These are phyloP conservation scores for Umimayanthus kanabou DNA, from an alignment of 92 coral and sea anemone species.

Conservation along the genomic window DNA sequence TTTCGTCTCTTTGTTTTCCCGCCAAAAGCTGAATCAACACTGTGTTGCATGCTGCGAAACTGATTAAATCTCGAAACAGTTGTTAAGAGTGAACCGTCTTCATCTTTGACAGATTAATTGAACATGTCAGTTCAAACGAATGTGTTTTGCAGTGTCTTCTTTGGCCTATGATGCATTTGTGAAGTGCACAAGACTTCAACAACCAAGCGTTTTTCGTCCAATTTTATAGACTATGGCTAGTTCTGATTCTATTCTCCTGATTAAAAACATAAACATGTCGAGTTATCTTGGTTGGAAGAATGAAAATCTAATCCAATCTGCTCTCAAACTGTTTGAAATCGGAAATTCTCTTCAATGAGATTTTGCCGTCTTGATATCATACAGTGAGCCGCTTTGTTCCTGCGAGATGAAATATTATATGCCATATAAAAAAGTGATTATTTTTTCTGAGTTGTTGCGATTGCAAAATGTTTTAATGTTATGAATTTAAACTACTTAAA, in stretches of 20 bases:
- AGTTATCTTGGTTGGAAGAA: slow-evolving; percentile 10
- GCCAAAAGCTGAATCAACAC: slow-evolving; percentile 41
- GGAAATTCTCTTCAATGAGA: slow-evolving; percentile 29
- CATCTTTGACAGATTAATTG: neutral
- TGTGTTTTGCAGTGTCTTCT: neutral
- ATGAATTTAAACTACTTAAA: neutral
- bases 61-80: slow-evolving; percentile 7
- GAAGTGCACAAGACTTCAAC: neutral
- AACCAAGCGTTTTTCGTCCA: neutral
- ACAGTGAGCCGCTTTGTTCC: neutral
- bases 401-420: neutral
- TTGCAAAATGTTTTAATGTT: neutral
- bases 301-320: slow-evolving; percentile 14
- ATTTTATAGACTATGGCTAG: neutral
- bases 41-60: neutral
- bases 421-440: neutral
- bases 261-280: neutral
- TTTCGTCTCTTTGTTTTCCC: slow-evolving; percentile 38
- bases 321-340: slow-evolving; percentile 43
- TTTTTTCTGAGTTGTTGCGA: neutral
- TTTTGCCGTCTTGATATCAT: slow-evolving; percentile 7
- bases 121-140: neutral
- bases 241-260: neutral
- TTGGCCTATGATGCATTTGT: neutral
- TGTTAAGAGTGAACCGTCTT: neutral